Percentiles rank a stretch among this genome's conserved stretches.
Conservation (phyloP, 2,113 vertebrate species). For the Eurystomus gularis region DNA sequence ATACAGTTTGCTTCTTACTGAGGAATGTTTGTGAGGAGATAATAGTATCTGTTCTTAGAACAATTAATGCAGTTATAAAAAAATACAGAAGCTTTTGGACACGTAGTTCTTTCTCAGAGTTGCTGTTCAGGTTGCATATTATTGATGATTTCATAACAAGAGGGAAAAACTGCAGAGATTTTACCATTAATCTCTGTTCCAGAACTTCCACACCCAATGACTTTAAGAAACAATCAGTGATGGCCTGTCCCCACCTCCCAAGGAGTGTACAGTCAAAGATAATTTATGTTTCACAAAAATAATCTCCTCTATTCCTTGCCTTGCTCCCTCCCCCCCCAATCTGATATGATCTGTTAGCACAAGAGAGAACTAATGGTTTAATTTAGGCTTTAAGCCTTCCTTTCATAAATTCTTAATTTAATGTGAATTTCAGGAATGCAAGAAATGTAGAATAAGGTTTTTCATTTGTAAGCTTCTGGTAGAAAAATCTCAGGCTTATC, state of each 20-base stretch:
- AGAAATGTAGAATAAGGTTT: not conserved
- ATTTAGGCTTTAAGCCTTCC: not conserved
- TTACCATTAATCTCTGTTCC: not conserved
- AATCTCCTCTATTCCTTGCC: not conserved
- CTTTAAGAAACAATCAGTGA: not conserved
- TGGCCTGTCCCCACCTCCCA: not conserved
- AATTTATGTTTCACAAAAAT: not conserved
- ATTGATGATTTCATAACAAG: not conserved
- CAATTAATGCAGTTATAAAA: not conserved
- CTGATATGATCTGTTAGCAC: not conserved
- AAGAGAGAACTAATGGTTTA: not conserved
- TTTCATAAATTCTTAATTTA: constrained; percentile 12
- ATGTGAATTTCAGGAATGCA: not conserved
- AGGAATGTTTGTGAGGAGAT: not conserved
- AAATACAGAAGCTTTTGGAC: not conserved
- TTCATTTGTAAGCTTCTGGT: not conserved
- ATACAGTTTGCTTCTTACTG: not conserved
- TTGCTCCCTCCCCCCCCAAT: not conserved
- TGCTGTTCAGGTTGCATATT: not conserved
- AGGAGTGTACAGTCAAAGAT: not conserved
- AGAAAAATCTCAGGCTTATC: not conserved
- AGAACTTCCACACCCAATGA: not conserved
- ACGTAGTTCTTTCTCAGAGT: not conserved
- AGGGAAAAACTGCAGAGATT: not conserved
- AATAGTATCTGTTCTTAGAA: not conserved